Percentiles rank a stretch among this genome's conserved stretches.
phyloP scores from a whole-genome alignment of 1,140 invertebrate genomes.

The Drosophila erecta region DNA sequence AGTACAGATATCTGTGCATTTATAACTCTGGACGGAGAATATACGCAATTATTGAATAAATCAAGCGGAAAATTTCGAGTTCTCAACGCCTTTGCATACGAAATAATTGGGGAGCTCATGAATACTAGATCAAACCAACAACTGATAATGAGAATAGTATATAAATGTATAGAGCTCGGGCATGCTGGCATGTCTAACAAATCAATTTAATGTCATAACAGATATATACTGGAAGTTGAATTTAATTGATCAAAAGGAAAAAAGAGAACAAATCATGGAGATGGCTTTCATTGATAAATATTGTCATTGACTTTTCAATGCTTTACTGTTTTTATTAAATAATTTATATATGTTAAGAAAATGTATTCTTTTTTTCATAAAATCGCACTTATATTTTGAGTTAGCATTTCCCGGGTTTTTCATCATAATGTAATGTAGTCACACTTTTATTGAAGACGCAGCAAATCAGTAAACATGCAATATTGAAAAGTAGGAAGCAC shows the following conservation, averaged over 20 bases:
- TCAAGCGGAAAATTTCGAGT: slow-evolving; percentile 64
- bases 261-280: no score
- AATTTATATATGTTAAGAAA: no score
- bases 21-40: slow-evolving; percentile 25
- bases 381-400: background rate
- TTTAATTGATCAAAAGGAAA: background rate
- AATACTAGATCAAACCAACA: slow-evolving; percentile 5
- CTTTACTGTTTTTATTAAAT: background rate
- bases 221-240: background rate
- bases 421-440: background rate
- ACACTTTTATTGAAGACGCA: background rate
- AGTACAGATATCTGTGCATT: slow-evolving; percentile 23
- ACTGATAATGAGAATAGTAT: slow-evolving; percentile 17
- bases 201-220: slow-evolving; percentile 3
- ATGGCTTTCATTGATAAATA: background rate
- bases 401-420: background rate
- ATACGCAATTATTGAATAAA: slow-evolving; percentile 51
- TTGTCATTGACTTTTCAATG: background rate
- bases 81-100: slow-evolving; percentile 45
- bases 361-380: no score
- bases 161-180: background rate
- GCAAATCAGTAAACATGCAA: slow-evolving; percentile 29
- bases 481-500: slow-evolving; percentile 59
- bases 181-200: slow-evolving; percentile 8
- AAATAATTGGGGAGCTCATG: slow-evolving; percentile 8